A percentile compares a stretch with the other conserved stretches of the same genome.
Evolutionary conservation across 2,113 vertebrate species (phyloP).

Genomic region (Hemichromis elongatus): DNA sequence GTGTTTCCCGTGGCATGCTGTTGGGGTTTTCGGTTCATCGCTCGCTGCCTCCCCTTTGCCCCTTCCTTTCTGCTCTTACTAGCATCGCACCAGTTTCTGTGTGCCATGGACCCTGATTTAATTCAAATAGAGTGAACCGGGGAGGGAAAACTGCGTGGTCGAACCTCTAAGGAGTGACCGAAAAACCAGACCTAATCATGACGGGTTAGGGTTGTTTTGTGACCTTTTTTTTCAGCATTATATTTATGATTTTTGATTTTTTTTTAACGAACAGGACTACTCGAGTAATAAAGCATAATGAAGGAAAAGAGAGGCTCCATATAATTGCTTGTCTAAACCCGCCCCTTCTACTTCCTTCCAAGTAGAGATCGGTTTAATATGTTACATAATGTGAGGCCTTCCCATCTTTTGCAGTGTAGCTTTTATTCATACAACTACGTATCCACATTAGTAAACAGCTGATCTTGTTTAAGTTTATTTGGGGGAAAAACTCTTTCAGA

Average conservation of each 20-base stretch:
- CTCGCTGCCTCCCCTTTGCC: not conserved
- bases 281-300: constrained; percentile 13
- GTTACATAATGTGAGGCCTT: constrained; percentile 58
- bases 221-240: not conserved
- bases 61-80: not conserved
- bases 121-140: not conserved
- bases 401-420: constrained; percentile 4
- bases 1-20: not conserved
- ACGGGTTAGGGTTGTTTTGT: not conserved
- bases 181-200: not conserved
- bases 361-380: constrained; percentile 58
- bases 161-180: not conserved
- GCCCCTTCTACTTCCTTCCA: constrained; percentile 59
- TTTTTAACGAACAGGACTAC: not conserved
- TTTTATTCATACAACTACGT: constrained; percentile 12
- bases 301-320: constrained; percentile 27
- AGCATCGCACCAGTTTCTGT: constrained; percentile 13
- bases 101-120: constrained; percentile 5
- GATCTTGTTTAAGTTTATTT: not conserved
- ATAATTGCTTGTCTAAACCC: constrained; percentile 56
- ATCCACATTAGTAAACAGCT: not conserved
- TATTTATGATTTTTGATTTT: not conserved
- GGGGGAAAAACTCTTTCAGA: not conserved
- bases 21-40: not conserved
- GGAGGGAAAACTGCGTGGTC: not conserved